Conservation (phyloP, 2,888 invertebrate species). For the Calliscelio sp. region DNA sequence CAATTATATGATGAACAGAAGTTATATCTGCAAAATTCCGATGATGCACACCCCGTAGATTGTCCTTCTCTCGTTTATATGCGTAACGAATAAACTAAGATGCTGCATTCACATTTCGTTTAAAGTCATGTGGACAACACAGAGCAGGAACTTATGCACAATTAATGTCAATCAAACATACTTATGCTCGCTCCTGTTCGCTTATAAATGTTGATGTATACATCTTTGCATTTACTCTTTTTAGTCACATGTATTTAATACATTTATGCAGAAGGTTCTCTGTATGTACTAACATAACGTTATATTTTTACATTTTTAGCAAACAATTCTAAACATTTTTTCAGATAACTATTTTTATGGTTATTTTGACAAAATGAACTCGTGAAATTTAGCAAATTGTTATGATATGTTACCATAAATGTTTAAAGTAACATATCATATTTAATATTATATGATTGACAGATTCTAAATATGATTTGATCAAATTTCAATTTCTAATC, state of each 20-base stretch:
- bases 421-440: no score
- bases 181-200: constrained; percentile 81
- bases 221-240: constrained; percentile 74
- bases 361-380: no score
- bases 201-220: constrained; percentile 79
- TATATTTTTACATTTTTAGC: no score
- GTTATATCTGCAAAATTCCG: constrained; percentile 9
- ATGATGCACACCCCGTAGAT: constrained; percentile 58
- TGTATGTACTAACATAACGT: constrained; percentile 16
- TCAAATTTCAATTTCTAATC: no score
- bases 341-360: no score
- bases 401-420: no score
- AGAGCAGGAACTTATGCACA: constrained; percentile 82
- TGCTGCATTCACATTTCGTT: constrained; percentile 79
- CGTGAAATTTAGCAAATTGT: no score
- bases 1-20: no score
- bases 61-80: constrained; percentile 78
- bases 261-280: constrained; percentile 38
- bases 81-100: constrained; percentile 78
- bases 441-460: no score
- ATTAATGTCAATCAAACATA: constrained; percentile 85
- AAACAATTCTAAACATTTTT: no score
- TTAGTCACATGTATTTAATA: constrained; percentile 75
- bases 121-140: constrained; percentile 72
- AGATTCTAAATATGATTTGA: no score